Percentiles rank a stretch among this genome's conserved stretches.
phyloP scores from a whole-genome alignment of 2,113 vertebrate species.

The Mungos mungo region DNA sequence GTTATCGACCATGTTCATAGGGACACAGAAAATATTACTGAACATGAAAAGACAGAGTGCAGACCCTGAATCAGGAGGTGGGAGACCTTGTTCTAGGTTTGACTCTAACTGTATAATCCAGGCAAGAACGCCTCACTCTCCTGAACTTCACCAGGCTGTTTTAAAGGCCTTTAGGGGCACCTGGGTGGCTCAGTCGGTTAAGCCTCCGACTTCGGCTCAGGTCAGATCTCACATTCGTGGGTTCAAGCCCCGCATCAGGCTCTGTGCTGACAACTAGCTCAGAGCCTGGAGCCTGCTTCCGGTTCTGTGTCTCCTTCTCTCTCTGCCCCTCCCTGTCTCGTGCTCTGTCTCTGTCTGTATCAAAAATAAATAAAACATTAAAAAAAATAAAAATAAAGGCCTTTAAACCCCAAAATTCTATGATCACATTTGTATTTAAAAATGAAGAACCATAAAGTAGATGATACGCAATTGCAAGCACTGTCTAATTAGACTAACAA shows the following conservation, averaged over 20 bases:
- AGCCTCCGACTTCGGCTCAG: too few species aligned
- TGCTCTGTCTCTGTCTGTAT: too few species aligned
- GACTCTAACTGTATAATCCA: neutral
- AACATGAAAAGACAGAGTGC: neutral
- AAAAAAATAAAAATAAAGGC: too few species aligned
- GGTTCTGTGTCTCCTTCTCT: too few species aligned
- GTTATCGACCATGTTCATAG: neutral
- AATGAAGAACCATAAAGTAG: neutral
- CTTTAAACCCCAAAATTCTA: neutral
- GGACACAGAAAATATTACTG: neutral
- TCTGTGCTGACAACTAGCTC: too few species aligned
- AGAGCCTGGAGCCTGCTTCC: too few species aligned
- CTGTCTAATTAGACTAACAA: neutral
- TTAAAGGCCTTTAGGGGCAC: neutral
- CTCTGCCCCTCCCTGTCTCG: too few species aligned
- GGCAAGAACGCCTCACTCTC: neutral
- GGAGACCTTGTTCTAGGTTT: neutral
- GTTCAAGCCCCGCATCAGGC: too few species aligned
- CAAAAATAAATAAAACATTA: too few species aligned
- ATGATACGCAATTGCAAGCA: neutral
- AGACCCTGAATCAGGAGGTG: neutral
- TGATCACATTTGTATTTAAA: neutral
- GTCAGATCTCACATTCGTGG: too few species aligned
- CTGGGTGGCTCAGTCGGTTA: too few species aligned
- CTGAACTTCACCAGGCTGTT: neutral